These are phyloP conservation scores for Acrocera orbiculus DNA, from an alignment of 2,888 invertebrate genomes.

Conservation along the genomic window DNA sequence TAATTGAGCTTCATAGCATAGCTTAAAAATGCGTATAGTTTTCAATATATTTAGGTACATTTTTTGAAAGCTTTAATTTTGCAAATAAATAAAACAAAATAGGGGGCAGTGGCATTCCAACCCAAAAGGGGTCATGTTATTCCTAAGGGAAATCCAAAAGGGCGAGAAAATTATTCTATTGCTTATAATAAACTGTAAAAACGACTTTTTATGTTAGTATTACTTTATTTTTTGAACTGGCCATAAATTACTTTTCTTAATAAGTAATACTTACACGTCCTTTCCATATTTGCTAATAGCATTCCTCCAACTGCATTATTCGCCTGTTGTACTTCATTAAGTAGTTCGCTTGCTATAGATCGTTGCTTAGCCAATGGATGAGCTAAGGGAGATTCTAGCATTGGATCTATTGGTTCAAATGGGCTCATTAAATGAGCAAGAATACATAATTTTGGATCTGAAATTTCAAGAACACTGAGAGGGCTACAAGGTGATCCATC, in stretches of 20 bases:
- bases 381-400: constrained; percentile 66
- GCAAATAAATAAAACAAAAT: too few species aligned
- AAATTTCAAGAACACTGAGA: constrained; percentile 61
- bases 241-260: too few species aligned
- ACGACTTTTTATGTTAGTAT: too few species aligned
- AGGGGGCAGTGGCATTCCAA: too few species aligned
- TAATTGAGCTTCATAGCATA: too few species aligned
- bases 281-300: constrained; percentile 79
- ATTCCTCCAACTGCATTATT: constrained; percentile 65
- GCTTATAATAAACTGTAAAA: too few species aligned
- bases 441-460: constrained; percentile 77
- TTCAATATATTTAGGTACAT: too few species aligned
- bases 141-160: not conserved
- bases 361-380: constrained; percentile 64
- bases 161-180: too few species aligned
- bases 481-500: constrained; percentile 35
- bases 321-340: constrained; percentile 49
- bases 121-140: not conserved
- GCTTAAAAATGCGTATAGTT: too few species aligned
- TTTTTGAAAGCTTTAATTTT: too few species aligned
- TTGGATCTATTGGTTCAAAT: constrained; percentile 67
- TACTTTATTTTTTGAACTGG: too few species aligned
- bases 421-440: constrained; percentile 81
- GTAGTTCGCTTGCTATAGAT: constrained; percentile 55
- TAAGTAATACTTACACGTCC: constrained; percentile 39